Conservation (phyloP, 2,113 vertebrate genomes). For the Cichladusa arquata region DNA sequence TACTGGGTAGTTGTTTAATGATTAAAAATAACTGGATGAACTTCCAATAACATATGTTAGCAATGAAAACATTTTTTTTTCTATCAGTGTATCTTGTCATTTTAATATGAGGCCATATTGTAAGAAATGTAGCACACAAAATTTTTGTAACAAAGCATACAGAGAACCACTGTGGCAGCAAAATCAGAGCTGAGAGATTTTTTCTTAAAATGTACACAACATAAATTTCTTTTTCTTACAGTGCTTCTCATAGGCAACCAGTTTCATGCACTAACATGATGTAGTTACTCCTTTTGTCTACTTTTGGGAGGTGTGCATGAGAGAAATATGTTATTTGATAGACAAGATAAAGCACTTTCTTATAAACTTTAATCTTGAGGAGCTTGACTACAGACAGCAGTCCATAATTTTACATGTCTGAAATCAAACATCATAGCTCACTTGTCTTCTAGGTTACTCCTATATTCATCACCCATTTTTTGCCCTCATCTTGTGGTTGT, state of each 20-base stretch:
- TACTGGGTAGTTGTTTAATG: background rate
- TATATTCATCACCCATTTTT: background rate
- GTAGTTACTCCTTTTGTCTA: background rate
- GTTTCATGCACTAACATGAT: background rate
- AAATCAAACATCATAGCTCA: background rate
- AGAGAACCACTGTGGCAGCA: background rate
- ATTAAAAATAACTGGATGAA: background rate
- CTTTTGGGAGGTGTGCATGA: background rate
- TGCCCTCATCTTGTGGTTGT: background rate
- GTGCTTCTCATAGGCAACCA: background rate
- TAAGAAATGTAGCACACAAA: background rate
- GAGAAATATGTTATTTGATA: background rate
- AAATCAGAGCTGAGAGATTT: background rate
- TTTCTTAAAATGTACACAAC: background rate
- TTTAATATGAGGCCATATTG: background rate
- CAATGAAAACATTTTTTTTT: slow-evolving; percentile 16
- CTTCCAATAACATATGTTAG: background rate
- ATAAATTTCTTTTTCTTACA: background rate
- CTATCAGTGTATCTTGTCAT: background rate
- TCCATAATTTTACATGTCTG: background rate
- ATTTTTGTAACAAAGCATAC: background rate
- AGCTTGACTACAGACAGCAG: background rate
- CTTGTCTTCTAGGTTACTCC: background rate
- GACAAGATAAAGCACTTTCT: background rate
- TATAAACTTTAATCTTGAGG: background rate